phyloP scores from a whole-genome alignment of 2,888 invertebrate species.

The Buathra laborator region DNA sequence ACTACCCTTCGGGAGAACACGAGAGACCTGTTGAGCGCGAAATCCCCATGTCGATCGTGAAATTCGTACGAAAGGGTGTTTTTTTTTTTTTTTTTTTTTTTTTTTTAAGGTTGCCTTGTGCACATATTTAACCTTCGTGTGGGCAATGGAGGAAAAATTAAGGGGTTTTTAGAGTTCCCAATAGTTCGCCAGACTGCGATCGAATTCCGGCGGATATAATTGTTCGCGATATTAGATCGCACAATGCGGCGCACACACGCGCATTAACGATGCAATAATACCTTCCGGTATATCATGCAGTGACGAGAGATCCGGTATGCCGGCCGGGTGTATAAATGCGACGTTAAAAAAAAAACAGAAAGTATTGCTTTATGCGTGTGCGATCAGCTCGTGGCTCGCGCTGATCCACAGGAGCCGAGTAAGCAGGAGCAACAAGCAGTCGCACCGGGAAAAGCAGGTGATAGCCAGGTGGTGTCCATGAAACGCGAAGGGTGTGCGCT shows the following conservation, averaged over 20 bases:
- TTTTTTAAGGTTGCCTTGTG: background rate
- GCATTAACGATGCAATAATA: constrained; percentile 23
- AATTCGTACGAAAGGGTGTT: constrained; percentile 4
- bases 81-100: background rate
- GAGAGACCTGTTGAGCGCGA: constrained; percentile 35
- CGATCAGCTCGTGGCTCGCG: constrained; percentile 36
- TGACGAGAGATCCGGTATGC: constrained; percentile 67
- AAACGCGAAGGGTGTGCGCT: constrained; percentile 70
- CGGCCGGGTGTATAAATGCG: constrained; percentile 72
- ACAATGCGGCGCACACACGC: constrained; percentile 1
- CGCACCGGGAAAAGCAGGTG: constrained; percentile 68
- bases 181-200: background rate
- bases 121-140: background rate
- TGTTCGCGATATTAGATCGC: constrained; percentile 39
- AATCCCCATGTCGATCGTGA: background rate
- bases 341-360: background rate
- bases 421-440: constrained; percentile 43
- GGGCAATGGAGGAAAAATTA: background rate
- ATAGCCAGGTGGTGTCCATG: constrained; percentile 75
- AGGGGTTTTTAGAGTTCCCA: background rate
- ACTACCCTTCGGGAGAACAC: background rate
- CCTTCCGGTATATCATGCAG: constrained; percentile 47
- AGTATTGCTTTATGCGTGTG: background rate
- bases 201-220: constrained; percentile 59
- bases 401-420: constrained; percentile 60